Evolutionary conservation across 2,113 vertebrate genomes (phyloP), one percentile per base, ranked within the genome.

Genomic region (Perca fluviatilis): DNA sequence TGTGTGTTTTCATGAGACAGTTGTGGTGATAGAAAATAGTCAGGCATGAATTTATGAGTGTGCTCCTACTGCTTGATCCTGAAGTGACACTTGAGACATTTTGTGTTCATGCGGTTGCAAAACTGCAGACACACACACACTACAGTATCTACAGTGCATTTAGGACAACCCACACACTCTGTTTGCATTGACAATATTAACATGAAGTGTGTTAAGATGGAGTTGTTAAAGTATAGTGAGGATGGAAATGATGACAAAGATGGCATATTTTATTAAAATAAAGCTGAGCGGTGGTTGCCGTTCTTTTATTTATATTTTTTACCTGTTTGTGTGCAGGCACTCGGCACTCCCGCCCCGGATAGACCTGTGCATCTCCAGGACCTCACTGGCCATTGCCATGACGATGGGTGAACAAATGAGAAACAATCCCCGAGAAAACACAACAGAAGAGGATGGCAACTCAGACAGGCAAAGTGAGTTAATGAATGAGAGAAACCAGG

Each of bases 291-390:
- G 18, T 73, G 80, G 92, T 72, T 67, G 47, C 62, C 15, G 30
- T 69, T 47, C 65, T 80, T 73, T 46, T n/a, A 49, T 72, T 57
- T 56, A 47, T 58, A 60, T 46, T 83, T 95, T 95, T 98, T 99
- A 99, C 98, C 98, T 99, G 97, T 97, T 97, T 82, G 97, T 99
- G 94, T 99, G 97, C 94, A 99, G 98, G 96, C 98, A 99, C 95
- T 99, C 98, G 91, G 98, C 98, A 97, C 98, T 99, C 94, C 98
- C 97, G 91, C 98, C 98, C 93, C 98, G 97, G 95, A 99, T 97
- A 96, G 97, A 97, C 96, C 97, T 97, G 97, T 98, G 97, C 96
- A 97, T 96, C 97, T 98, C 97, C 95, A 97, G 97, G 97, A 97
- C 97, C 96, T 99, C 98, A 95, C 98, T 99, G 96, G 96, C 94